A percentile compares a stretch with the other conserved stretches of the same genome.
Conservation (phyloP, 2,113 vertebrate genomes). For the Prunella himalayana region DNA sequence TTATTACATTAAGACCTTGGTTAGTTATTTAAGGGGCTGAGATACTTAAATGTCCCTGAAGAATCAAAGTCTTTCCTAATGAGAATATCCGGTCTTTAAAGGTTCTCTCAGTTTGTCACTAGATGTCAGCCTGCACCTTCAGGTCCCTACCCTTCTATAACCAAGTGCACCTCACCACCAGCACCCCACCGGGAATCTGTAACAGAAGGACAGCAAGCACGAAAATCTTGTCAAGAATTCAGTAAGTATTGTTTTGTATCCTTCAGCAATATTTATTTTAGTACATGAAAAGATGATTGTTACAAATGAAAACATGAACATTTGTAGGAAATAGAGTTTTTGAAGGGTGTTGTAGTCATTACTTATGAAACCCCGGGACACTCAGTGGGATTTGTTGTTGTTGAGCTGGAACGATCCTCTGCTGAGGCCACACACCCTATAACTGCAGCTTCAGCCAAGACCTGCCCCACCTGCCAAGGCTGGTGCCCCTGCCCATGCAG, state of each 20-base stretch:
- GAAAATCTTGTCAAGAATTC: neutral
- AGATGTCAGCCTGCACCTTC: conserved; percentile 48
- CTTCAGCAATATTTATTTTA: conserved; percentile 30
- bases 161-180: neutral
- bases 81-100: neutral
- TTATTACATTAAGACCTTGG: neutral
- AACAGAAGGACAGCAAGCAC: rapidly evolving
- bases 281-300: neutral
- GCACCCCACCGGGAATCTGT: neutral
- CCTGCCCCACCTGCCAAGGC: too few species aligned
- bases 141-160: neutral
- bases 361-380: rapidly evolving
- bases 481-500: neutral
- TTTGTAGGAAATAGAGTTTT: neutral
- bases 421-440: too few species aligned
- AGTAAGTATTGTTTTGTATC: neutral
- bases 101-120: conserved; percentile 25
- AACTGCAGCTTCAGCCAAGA: neutral
- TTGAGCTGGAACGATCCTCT: neutral
- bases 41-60: neutral
- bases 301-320: neutral
- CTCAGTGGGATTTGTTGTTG: neutral
- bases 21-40: neutral
- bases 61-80: neutral
- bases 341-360: rapidly evolving